These are phyloP conservation scores for Drosophila stalkeri DNA, from an alignment of 2,888 invertebrate genomes.

Conservation along the genomic window DNA sequence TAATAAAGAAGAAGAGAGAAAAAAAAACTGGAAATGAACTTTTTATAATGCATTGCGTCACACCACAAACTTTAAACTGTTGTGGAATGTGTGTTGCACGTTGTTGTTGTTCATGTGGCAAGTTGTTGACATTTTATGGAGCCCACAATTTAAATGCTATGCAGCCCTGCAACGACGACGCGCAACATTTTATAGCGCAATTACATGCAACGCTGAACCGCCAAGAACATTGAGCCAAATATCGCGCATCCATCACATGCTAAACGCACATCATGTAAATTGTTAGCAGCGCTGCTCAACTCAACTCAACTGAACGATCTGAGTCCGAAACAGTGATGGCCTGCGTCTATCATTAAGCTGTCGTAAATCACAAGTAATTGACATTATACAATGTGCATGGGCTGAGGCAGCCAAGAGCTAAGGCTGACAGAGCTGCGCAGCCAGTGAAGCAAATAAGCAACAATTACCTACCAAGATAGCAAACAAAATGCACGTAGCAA, in stretches of 20 bases:
- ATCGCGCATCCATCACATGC: slow-evolving; percentile 71
- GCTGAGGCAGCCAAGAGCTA: slow-evolving; percentile 7
- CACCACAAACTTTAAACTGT: slow-evolving; percentile 25
- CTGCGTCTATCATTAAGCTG: slow-evolving; percentile 75
- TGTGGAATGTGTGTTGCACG: slow-evolving; percentile 8
- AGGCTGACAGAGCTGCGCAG: slow-evolving; percentile 17
- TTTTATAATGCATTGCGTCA: slow-evolving; percentile 54
- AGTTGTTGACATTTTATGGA: slow-evolving; percentile 55
- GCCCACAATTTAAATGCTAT: slow-evolving; percentile 1
- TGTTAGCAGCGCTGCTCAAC: slow-evolving; percentile 38
- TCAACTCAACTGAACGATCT: neutral
- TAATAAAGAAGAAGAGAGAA: neutral
- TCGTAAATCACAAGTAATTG: slow-evolving; percentile 82
- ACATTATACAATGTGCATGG: slow-evolving; percentile 73
- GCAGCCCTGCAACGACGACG: slow-evolving; percentile 14
- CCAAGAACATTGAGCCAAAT: slow-evolving; percentile 62
- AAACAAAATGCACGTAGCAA: slow-evolving; percentile 71
- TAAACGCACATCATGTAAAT: slow-evolving; percentile 63
- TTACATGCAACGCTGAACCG: slow-evolving; percentile 76
- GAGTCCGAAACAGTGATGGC: slow-evolving; percentile 42
- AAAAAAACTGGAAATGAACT: slow-evolving; percentile 30
- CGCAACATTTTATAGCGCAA: slow-evolving; percentile 65
- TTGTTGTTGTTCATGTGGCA: slow-evolving; percentile 2
- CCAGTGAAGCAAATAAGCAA: slow-evolving; percentile 67
- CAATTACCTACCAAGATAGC: slow-evolving; percentile 72